Evolutionary conservation across 2,113 vertebrate species (phyloP), one percentile per base, ranked within the genome.

Genomic region (Raja brachyura): DNA sequence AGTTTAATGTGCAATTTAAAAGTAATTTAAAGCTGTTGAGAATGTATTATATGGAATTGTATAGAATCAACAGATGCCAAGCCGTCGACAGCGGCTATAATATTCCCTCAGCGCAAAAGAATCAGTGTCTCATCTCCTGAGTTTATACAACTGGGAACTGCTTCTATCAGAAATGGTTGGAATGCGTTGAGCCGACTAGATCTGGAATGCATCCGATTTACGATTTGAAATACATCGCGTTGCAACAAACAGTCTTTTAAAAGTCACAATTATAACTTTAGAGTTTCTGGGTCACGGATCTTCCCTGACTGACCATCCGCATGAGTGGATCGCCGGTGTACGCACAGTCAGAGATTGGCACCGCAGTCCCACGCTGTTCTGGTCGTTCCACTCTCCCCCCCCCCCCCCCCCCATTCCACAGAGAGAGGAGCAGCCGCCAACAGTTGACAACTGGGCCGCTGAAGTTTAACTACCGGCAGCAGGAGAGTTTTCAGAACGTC

Each of bases 211-310:
- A 88, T 63, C 59, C 83, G 16, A 61, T 66, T 66, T 6, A 18
- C n/a, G n/a, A 31, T 63, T 63, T 66, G 14, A 16, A n/a, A 14
- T 28, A n/a, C 5, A 61, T 88, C 16, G 28, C 83, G 18, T 11
- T 5, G 56, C 22, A 1, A 25, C 83, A 59, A 86, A 22, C 56
- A 88, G 13, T 63, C 63, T 56, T 18, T 88, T 88, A 88, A 33
- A 88, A 63, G 83, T 86, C 28, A 86, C 59, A 63, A 63, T 88
- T 88, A 59, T 63, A 31, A 4, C 61, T 88, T 88, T 88, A n/a
- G 56, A 63, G n/a, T 18, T 63, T 88, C 59, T 88, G 59, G 59
- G 81, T 28, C 81, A 59, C 9, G 8, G 54, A 59, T 10, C 4
- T 31, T 88, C 83, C 14, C 28, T 56, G 16, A 86, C 28, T 56